phyloP scores from a whole-genome alignment of 2,113 vertebrate species.

The Anoura caudifer region DNA sequence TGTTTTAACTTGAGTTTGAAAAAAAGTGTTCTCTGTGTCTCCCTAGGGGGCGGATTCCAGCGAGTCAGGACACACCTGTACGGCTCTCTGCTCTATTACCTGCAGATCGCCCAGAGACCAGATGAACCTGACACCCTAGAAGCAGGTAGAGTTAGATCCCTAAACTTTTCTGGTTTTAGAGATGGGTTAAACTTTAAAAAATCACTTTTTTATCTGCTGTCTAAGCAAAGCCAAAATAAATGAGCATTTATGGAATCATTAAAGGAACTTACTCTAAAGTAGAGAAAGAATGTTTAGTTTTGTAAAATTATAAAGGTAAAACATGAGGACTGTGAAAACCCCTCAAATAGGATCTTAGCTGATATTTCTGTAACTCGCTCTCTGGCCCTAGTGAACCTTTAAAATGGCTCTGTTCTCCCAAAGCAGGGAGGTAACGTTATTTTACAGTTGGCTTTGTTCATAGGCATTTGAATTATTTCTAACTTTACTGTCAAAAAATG shows the following conservation, averaged over 20 bases:
- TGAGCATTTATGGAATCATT: background rate
- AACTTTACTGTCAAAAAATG: background rate
- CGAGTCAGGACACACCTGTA: conserved; percentile 95
- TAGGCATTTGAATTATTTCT: background rate
- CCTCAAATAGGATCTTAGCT: background rate
- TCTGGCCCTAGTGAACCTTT: background rate
- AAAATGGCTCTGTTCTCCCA: background rate
- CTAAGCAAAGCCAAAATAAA: background rate
- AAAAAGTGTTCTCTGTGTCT: background rate
- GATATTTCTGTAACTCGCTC: background rate
- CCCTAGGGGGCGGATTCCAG: conserved; percentile 94
- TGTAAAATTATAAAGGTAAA: background rate
- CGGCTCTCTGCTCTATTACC: conserved; percentile 94
- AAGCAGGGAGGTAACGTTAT: background rate
- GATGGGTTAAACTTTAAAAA: background rate
- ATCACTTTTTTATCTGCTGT: background rate
- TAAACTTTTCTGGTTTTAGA: background rate
- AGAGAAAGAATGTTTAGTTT: background rate
- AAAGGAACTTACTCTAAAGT: background rate
- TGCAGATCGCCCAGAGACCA: conserved; percentile 97
- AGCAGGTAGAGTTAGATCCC: conserved; percentile 83
- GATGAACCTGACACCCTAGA: conserved; percentile 97
- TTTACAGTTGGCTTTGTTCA: background rate
- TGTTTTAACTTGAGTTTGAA: conserved; percentile 27
- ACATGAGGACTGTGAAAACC: background rate